phyloP scores from a whole-genome alignment of 2,888 invertebrate genomes.

The Bugula neritina region DNA sequence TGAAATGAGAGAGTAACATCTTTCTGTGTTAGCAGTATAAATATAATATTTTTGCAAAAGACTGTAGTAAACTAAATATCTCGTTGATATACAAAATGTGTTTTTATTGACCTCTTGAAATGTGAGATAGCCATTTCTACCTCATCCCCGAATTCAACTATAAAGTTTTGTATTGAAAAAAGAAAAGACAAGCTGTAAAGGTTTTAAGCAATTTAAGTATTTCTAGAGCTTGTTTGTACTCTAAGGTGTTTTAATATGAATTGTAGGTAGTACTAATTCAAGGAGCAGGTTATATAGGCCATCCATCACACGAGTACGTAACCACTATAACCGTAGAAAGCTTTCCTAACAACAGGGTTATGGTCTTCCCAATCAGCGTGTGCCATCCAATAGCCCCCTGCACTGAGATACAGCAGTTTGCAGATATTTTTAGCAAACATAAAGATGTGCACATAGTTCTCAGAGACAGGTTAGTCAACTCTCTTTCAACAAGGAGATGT shows the following conservation, averaged over 20 bases:
- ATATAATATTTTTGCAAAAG: no score
- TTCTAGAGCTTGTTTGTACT: no score
- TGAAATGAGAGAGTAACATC: no score
- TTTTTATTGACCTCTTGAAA: neutral
- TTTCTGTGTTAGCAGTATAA: no score
- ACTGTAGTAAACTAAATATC: no score
- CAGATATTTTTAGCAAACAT: slow-evolving; percentile 4
- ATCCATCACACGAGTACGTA: slow-evolving; percentile 27
- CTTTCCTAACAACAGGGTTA: slow-evolving; percentile 27
- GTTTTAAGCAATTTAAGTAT: no score
- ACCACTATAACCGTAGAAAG: neutral
- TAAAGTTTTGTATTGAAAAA: no score
- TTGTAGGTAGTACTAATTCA: slow-evolving; percentile 26
- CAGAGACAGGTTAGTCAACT: slow-evolving; percentile 11
- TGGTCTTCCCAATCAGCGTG: slow-evolving; percentile 26
- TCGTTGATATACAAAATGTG: no score
- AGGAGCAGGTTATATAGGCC: slow-evolving; percentile 29
- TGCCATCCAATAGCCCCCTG: slow-evolving; percentile 26
- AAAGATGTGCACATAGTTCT: slow-evolving; percentile 24
- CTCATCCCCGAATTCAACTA: no score
- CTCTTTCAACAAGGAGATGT: no score
- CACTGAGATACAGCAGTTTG: slow-evolving; percentile 27
- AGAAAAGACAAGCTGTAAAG: no score
- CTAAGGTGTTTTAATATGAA: no score
- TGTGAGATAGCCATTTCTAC: neutral